Conservation (phyloP, 2,888 invertebrate species). For the Eupithecia inturbata region DNA sequence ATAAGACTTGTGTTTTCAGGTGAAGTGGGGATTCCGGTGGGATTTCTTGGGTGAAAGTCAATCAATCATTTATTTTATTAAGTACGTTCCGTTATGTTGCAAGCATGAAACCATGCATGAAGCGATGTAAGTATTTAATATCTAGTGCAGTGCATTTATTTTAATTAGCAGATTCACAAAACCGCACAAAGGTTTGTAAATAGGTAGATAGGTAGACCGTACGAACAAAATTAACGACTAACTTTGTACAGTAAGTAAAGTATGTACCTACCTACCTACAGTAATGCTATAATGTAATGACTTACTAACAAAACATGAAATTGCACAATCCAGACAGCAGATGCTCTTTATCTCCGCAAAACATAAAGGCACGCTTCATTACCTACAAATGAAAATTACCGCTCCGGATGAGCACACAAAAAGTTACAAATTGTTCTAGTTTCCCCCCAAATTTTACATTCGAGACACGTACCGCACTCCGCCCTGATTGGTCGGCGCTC, state of each 20-base stretch:
- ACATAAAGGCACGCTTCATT: constrained; percentile 46
- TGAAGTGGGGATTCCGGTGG: constrained; percentile 1
- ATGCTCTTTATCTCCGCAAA: constrained; percentile 40
- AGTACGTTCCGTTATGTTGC: neutral
- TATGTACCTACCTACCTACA: constrained; percentile 9
- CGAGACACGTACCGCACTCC: constrained; percentile 67
- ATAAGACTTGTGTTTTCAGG: constrained; percentile 14
- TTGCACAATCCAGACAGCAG: constrained; percentile 35
- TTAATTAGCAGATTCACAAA: neutral
- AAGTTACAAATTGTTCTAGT: constrained; percentile 75
- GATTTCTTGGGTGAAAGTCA: neutral
- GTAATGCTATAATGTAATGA: no score
- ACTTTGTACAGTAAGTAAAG: no score
- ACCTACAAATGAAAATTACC: constrained; percentile 59
- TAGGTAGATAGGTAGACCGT: neutral
- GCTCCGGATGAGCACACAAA: constrained; percentile 60
- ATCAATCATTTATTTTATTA: neutral
- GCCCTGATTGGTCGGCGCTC: constrained; percentile 71
- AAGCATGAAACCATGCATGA: neutral
- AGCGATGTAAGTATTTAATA: neutral
- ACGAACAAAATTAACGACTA: neutral
- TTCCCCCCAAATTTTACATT: constrained; percentile 79
- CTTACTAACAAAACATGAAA: constrained; percentile 10
- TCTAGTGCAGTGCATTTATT: neutral
- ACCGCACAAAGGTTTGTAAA: neutral